These are phyloP conservation scores for Aphelocoma californica DNA, from an alignment of 2,797 vertebrate genomes.

Conservation along the genomic window DNA sequence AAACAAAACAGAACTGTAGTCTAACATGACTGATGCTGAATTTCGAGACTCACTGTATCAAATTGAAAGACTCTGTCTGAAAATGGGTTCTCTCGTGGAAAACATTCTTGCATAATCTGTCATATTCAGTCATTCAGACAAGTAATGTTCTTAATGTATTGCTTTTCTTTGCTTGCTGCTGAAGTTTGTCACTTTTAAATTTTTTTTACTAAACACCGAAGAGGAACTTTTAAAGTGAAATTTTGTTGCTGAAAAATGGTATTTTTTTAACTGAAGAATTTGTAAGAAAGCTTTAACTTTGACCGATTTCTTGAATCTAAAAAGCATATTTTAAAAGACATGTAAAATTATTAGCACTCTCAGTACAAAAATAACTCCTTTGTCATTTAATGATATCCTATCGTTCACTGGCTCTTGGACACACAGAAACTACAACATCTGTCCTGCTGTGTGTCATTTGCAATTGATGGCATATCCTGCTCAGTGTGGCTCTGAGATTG, in stretches of 20 bases:
- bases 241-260: background rate
- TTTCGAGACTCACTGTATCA: background rate
- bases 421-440: background rate
- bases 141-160: background rate
- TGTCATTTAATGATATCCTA: background rate
- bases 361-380: background rate
- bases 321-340: background rate
- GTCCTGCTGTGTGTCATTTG: background rate
- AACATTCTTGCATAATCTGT: background rate
- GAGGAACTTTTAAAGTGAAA: background rate
- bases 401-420: accelerated
- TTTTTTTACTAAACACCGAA: background rate
- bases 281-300: background rate
- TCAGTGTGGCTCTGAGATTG: background rate
- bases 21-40: background rate
- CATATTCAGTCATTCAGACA: background rate
- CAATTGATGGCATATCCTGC: background rate
- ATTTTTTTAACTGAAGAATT: background rate
- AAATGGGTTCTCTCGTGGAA: background rate
- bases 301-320: background rate
- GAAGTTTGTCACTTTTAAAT: background rate
- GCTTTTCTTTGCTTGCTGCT: background rate
- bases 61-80: background rate
- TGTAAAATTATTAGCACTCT: background rate
- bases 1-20: background rate